These are phyloP conservation scores for Cordylochernes scorpioides DNA, from an alignment of 2,888 invertebrate genomes.

Conservation along the genomic window DNA sequence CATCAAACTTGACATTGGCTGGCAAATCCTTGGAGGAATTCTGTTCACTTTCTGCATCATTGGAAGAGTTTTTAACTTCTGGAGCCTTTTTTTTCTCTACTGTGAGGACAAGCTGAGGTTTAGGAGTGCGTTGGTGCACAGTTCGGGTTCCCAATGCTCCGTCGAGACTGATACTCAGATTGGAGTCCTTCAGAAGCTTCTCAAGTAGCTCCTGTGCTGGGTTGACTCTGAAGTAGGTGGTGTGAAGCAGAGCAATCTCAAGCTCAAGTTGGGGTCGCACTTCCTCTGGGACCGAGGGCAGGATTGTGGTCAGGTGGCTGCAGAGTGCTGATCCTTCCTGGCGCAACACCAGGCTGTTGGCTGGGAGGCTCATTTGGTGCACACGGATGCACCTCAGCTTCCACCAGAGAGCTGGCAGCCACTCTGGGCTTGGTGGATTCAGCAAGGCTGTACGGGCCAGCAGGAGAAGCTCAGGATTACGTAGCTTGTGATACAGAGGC, in stretches of 20 bases:
- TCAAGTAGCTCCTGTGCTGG: slow-evolving; percentile 39
- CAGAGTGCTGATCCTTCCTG: slow-evolving; percentile 1
- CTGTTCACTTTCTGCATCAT: neutral
- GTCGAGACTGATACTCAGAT: slow-evolving; percentile 39
- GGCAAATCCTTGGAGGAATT: slow-evolving; percentile 7
- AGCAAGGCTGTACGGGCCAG: too few species aligned
- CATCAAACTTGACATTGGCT: slow-evolving; percentile 41
- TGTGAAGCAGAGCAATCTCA: slow-evolving; percentile 37
- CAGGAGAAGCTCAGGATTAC: too few species aligned
- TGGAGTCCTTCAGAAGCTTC: slow-evolving; percentile 33
- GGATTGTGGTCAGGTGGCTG: neutral
- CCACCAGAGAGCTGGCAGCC: slow-evolving; percentile 37
- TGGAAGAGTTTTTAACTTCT: neutral
- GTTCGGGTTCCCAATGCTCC: slow-evolving; percentile 71
- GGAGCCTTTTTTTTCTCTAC: slow-evolving; percentile 26
- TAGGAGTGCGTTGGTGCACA: slow-evolving; percentile 48
- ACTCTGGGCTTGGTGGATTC: too few species aligned
- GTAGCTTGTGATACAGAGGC: too few species aligned
- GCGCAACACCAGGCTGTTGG: slow-evolving; percentile 29
- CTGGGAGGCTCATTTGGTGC: slow-evolving; percentile 49
- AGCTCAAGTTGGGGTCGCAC: slow-evolving; percentile 26
- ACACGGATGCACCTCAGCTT: slow-evolving; percentile 38
- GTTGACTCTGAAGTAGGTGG: slow-evolving; percentile 42
- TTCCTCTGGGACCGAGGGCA: too few species aligned
- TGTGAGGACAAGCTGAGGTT: slow-evolving; percentile 53